Percentiles rank a stretch among this genome's conserved stretches.
These are phyloP conservation scores for Cecropterus lyciades DNA, from an alignment of 1,140 invertebrate genomes.

Conservation along the genomic window DNA sequence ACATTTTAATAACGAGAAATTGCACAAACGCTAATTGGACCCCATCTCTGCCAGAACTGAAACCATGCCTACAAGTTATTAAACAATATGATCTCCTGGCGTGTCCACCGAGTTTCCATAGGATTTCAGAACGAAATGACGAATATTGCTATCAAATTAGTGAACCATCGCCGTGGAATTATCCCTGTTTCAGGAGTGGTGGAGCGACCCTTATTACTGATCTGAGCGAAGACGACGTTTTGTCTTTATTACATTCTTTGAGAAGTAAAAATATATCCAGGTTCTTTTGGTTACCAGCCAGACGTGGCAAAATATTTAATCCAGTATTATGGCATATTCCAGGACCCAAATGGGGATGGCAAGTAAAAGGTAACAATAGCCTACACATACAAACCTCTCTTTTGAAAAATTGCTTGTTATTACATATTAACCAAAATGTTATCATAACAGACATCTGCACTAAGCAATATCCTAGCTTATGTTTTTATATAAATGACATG, in stretches of 20 bases:
- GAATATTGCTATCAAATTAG: conserved; percentile 64
- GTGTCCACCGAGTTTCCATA: conserved; percentile 62
- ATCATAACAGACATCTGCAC: conserved; percentile 57
- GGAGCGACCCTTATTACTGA: conserved; percentile 65
- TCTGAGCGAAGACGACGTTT: conserved; percentile 49
- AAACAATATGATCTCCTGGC: conserved; percentile 50
- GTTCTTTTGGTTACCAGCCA: conserved; percentile 68
- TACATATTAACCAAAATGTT: conserved; percentile 52
- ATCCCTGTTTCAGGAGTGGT: conserved; percentile 65
- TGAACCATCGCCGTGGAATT: conserved; percentile 54
- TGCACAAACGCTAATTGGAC: conserved; percentile 55
- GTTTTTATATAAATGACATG: conserved; percentile 65
- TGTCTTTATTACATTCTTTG: conserved; percentile 54
- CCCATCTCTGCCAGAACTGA: conserved; percentile 43
- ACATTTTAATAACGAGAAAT: conserved; percentile 56
- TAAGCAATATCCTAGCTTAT: conserved; percentile 57
- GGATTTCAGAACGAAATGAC: conserved; percentile 56
- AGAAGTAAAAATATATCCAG: conserved; percentile 47
- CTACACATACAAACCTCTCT: conserved; percentile 46
- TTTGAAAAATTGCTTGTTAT: conserved; percentile 60
- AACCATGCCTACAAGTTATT: conserved; percentile 52
- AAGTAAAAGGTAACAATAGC: conserved; percentile 43
- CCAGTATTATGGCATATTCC: conserved; percentile 64
- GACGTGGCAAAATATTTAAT: conserved; percentile 55
- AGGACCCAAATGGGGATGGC: conserved; percentile 66